Conservation (phyloP, 2,888 invertebrate genomes). For the Iphiclides podalirius region DNA sequence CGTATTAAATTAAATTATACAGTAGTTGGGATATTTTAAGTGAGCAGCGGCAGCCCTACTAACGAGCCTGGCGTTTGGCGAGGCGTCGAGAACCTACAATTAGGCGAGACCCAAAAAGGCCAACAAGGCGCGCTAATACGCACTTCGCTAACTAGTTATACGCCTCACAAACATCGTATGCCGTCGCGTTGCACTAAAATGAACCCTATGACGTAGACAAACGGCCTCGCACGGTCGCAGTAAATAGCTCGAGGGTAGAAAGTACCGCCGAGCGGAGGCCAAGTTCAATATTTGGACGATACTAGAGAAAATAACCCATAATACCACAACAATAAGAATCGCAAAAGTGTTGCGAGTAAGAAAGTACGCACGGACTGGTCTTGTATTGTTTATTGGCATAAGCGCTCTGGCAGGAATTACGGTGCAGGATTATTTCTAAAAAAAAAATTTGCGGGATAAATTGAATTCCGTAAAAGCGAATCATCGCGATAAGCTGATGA, state of each 20-base stretch:
- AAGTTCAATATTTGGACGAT: slow-evolving; percentile 28
- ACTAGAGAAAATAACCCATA: slow-evolving; percentile 31
- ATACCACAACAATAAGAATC: background rate
- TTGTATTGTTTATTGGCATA: slow-evolving; percentile 69
- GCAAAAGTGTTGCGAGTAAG: slow-evolving; percentile 14
- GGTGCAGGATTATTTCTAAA: slow-evolving; percentile 47
- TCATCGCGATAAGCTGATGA: slow-evolving; percentile 19
- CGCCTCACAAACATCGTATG: slow-evolving; percentile 37
- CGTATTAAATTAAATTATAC: too few species aligned
- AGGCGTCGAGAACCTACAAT: slow-evolving; percentile 79
- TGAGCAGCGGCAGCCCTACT: slow-evolving; percentile 50
- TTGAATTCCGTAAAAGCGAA: slow-evolving; percentile 44
- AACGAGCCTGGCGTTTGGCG: slow-evolving; percentile 50
- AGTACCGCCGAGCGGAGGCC: slow-evolving; percentile 43
- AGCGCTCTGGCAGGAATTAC: slow-evolving; percentile 55
- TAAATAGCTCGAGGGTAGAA: slow-evolving; percentile 39
- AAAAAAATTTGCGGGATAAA: slow-evolving; percentile 56
- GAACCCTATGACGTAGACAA: slow-evolving; percentile 30
- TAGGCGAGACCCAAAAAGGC: slow-evolving; percentile 65
- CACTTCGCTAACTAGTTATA: slow-evolving; percentile 67
- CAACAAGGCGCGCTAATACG: slow-evolving; percentile 62
- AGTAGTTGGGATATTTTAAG: too few species aligned
- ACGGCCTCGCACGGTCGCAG: slow-evolving; percentile 13
- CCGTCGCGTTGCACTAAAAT: slow-evolving; percentile 28
- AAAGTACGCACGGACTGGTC: slow-evolving; percentile 49